phyloP scores from a whole-genome alignment of 2,888 invertebrate species.

The Boloria euphrosyne region DNA sequence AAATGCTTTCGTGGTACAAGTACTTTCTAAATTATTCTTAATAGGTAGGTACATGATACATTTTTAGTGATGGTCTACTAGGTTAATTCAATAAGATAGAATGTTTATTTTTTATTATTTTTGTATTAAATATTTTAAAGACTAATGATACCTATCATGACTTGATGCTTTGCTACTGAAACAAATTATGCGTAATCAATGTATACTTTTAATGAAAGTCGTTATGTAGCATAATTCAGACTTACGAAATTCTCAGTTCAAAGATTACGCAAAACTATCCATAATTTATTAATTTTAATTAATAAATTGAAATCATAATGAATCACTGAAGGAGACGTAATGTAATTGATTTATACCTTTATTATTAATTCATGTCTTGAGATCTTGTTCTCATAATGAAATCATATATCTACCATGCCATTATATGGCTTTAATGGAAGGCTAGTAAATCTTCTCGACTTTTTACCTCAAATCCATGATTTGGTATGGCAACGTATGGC shows the following conservation, averaged over 20 bases:
- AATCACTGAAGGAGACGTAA: neutral
- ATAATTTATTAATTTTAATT: neutral
- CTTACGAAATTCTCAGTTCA: slow-evolving; percentile 4
- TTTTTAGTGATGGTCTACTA: slow-evolving; percentile 10
- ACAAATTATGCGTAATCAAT: slow-evolving; percentile 10
- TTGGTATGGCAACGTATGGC: no score
- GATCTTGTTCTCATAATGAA: neutral
- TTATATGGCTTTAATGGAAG: no score
- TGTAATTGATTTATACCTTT: no score
- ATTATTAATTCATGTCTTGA: no score
- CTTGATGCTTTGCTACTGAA: neutral
- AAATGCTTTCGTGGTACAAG: slow-evolving; percentile 3
- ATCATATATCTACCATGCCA: no score
- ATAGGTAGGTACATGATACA: no score
- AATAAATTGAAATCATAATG: neutral
- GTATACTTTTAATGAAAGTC: neutral
- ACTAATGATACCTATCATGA: no score
- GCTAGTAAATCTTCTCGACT: no score
- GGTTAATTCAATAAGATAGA: no score
- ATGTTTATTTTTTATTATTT: no score
- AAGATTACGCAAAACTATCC: neutral
- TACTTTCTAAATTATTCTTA: slow-evolving; percentile 31
- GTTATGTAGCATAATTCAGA: neutral
- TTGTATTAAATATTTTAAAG: no score
- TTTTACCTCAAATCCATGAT: no score